Evolutionary conservation across 2,888 invertebrate genomes (phyloP).

Genomic region (Rosalia funebris): DNA sequence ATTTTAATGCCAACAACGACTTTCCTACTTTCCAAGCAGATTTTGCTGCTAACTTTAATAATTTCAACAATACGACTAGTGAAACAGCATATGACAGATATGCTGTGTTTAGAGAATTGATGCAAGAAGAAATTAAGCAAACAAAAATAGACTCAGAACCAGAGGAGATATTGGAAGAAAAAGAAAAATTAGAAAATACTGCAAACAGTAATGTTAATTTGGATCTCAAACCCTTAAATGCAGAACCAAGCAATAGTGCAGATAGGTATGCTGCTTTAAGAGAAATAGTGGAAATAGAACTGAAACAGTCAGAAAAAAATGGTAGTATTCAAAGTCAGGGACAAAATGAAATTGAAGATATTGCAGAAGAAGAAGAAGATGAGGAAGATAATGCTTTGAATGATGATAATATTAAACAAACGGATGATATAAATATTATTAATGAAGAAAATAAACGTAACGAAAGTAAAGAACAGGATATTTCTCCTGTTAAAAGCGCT

Average conservation of each 20-base stretch:
- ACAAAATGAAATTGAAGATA: constrained; percentile 66
- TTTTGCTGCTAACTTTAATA: constrained; percentile 76
- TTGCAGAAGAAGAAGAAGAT: constrained; percentile 44
- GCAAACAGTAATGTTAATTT: constrained; percentile 42
- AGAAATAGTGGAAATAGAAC: constrained; percentile 74
- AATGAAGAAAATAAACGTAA: constrained; percentile 37
- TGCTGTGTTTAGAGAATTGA: constrained; percentile 85
- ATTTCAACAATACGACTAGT: constrained; percentile 62
- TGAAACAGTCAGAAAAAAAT: constrained; percentile 63
- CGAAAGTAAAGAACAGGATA: constrained; percentile 42
- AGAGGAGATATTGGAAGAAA: constrained; percentile 53
- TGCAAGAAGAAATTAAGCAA: constrained; percentile 79
- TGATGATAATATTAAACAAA: constrained; percentile 36
- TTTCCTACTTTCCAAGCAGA: constrained; percentile 73
- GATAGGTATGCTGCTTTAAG: constrained; percentile 82
- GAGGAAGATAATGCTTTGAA: constrained; percentile 36
- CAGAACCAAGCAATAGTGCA: constrained; percentile 47
- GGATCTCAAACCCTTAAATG: constrained; percentile 38
- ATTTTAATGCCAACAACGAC: constrained; percentile 52
- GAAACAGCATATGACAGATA: constrained; percentile 76
- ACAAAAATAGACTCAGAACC: constrained; percentile 61
- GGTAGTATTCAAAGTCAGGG: constrained; percentile 65
- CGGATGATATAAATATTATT: constrained; percentile 43
- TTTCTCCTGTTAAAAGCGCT: constrained; percentile 34
- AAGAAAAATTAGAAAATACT: constrained; percentile 39